These are phyloP conservation scores for Athene cunicularia DNA, from an alignment of 2,113 vertebrate genomes.

Conservation along the genomic window DNA sequence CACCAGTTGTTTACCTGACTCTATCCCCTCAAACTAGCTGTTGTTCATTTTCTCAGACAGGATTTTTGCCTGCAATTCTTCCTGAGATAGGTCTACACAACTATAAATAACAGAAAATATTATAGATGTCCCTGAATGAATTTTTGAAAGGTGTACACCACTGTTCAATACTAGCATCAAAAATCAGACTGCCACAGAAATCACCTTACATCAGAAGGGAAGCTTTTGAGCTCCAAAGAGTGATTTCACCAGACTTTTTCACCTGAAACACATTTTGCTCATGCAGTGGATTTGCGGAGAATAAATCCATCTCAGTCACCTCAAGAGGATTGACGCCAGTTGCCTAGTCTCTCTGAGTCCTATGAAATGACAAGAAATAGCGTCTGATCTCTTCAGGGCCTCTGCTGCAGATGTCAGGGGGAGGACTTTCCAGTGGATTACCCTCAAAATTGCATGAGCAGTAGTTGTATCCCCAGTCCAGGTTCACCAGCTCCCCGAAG, in stretches of 20 bases:
- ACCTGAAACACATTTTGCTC: background rate
- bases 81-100: background rate
- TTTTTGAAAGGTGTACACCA: background rate
- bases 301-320: background rate
- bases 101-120: background rate
- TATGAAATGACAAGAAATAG: slow-evolving; percentile 27
- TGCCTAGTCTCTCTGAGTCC: background rate
- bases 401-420: slow-evolving; percentile 53
- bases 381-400: slow-evolving; percentile 49
- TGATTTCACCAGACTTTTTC: background rate
- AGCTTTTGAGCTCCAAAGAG: background rate
- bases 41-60: background rate
- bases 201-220: background rate
- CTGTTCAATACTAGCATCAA: background rate
- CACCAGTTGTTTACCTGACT: background rate
- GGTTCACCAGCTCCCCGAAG: slow-evolving; percentile 51
- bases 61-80: background rate
- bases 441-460: slow-evolving; percentile 62
- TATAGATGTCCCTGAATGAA: background rate
- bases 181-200: background rate
- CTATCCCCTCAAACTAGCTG: background rate
- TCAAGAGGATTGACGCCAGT: background rate
- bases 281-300: background rate
- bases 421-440: slow-evolving; percentile 59
- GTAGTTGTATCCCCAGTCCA: slow-evolving; percentile 55